Conservation (phyloP, 2,113 vertebrate genomes). For the Syngnathus typhle region DNA sequence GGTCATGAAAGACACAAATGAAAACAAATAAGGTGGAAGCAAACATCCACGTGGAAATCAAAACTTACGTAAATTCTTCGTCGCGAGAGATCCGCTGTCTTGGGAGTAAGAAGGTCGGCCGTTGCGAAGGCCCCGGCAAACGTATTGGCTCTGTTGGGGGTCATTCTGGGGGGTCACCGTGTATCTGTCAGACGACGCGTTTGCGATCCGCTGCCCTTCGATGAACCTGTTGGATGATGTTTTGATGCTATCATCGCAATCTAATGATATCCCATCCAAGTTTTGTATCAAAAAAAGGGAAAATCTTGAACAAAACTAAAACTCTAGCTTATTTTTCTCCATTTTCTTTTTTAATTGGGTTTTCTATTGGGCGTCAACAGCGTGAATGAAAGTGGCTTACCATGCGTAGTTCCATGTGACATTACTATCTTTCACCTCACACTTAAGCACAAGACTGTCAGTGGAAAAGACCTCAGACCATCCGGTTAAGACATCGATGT, state of each 20-base stretch:
- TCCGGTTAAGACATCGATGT: slow-evolving; percentile 49
- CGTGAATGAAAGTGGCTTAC: slow-evolving; percentile 30
- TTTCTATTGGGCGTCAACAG: not conserved
- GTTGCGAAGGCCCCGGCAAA: slow-evolving; percentile 34
- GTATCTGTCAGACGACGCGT: not conserved
- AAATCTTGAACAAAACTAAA: not conserved
- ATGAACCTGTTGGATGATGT: slow-evolving; percentile 37
- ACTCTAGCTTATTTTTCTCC: not conserved
- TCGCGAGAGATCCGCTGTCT: slow-evolving; percentile 33
- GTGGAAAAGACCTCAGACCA: slow-evolving; percentile 65
- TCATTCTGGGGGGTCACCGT: slow-evolving; percentile 46
- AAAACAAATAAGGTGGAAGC: not conserved
- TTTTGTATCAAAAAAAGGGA: not conserved
- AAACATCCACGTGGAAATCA: not conserved
- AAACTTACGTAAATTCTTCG: slow-evolving; percentile 65
- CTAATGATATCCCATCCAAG: not conserved
- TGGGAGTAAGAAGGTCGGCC: slow-evolving; percentile 46
- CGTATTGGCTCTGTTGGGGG: slow-evolving; percentile 50
- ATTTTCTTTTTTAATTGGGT: too few relatives aligned
- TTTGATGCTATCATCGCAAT: not conserved
- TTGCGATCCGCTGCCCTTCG: accelerated
- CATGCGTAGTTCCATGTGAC: slow-evolving; percentile 62
- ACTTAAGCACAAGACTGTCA: slow-evolving; percentile 54
- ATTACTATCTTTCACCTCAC: slow-evolving; percentile 31
- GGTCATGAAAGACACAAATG: not conserved